phyloP scores from a whole-genome alignment of 2,888 invertebrate species.

The Pachydiplax longipennis region DNA sequence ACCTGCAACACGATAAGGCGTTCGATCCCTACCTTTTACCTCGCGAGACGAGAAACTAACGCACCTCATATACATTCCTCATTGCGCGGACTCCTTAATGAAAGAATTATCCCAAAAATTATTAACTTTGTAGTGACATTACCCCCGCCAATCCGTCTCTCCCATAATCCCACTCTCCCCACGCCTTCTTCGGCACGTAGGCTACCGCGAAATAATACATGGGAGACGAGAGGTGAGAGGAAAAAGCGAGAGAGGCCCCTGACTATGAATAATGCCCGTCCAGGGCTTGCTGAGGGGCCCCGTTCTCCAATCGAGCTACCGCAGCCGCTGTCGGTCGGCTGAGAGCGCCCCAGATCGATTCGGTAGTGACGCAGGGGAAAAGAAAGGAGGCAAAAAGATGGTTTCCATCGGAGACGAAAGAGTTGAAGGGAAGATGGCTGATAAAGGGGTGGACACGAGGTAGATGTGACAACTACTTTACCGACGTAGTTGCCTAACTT shows the following conservation, averaged over 20 bases:
- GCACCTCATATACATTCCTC: constrained; percentile 14
- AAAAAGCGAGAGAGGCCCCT: neutral
- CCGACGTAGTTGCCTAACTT: constrained; percentile 15
- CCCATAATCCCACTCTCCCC: neutral
- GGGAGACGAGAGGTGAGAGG: neutral
- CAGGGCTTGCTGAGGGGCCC: constrained; percentile 29
- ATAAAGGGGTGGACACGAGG: neutral
- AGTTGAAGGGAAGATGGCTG: neutral
- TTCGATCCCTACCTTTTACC: neutral
- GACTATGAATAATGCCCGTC: constrained; percentile 45
- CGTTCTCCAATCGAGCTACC: neutral
- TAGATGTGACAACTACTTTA: constrained; percentile 1
- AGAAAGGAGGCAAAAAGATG: neutral
- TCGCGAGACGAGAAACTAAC: neutral
- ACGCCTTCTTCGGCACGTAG: neutral
- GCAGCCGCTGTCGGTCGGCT: neutral
- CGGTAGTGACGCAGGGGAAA: constrained; percentile 1
- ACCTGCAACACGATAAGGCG: no score
- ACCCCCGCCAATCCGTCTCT: neutral
- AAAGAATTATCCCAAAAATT: constrained; percentile 17
- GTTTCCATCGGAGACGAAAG: neutral
- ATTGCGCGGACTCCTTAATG: neutral
- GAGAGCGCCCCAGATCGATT: neutral
- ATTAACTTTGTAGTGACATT: constrained; percentile 14
- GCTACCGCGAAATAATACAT: constrained; percentile 39